Conservation (phyloP, 2,888 invertebrate species). For the Tethea ocularis region DNA sequence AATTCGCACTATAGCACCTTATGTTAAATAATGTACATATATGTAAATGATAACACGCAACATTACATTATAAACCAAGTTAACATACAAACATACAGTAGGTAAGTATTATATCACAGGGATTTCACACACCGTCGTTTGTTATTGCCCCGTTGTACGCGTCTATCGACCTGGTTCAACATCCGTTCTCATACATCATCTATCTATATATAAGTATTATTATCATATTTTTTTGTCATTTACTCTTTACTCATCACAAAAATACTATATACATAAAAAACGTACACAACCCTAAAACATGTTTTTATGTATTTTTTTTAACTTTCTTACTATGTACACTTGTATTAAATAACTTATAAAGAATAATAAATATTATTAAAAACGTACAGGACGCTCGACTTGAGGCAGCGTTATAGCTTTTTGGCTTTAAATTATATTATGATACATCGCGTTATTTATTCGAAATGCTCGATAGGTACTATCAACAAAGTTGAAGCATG, state of each 20-base stretch:
- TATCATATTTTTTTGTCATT: conserved; percentile 72
- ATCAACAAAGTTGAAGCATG: too few relatives aligned
- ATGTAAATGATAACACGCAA: conserved; percentile 1
- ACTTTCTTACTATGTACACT: conserved; percentile 74
- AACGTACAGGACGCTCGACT: conserved; percentile 63
- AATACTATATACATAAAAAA: conserved; percentile 76
- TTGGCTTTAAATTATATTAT: neutral
- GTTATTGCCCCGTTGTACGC: conserved; percentile 7
- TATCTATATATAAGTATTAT: conserved; percentile 25
- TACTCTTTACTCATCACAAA: conserved; percentile 72
- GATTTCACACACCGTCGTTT: neutral
- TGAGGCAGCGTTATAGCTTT: conserved; percentile 24
- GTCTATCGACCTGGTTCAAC: conserved; percentile 31
- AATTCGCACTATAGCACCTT: conserved; percentile 18
- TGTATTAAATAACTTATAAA: conserved; percentile 78
- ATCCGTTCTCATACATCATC: conserved; percentile 22
- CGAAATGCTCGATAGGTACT: neutral
- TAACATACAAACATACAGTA: neutral
- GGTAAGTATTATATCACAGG: conserved; percentile 8
- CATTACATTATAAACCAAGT: neutral
- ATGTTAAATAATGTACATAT: conserved; percentile 6
- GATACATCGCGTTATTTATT: neutral
- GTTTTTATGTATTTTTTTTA: conserved; percentile 67
- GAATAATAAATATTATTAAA: conserved; percentile 77
- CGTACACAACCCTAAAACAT: conserved; percentile 67